These are phyloP conservation scores for Chrysomela aeneicollis DNA, from an alignment of 2,888 invertebrate genomes.

Conservation along the genomic window DNA sequence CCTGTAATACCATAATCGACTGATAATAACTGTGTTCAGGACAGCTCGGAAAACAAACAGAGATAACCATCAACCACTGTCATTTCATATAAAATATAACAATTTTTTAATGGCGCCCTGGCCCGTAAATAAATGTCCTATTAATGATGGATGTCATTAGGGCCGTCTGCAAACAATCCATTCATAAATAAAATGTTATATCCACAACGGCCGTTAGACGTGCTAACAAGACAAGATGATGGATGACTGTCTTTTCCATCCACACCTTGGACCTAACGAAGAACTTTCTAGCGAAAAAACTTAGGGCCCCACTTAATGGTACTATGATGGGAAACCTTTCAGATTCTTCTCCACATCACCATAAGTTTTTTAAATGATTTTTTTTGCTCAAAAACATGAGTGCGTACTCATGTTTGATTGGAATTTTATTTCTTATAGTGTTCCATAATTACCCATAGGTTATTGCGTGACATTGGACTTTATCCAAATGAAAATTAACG, in stretches of 20 bases:
- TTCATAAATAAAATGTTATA: constrained; percentile 42
- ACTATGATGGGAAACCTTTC: too few species aligned
- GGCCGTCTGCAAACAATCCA: constrained; percentile 37
- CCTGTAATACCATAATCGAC: neutral
- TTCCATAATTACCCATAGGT: too few species aligned
- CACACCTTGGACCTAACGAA: neutral
- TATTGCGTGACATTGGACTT: too few species aligned
- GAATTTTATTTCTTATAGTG: too few species aligned
- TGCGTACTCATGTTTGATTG: too few species aligned
- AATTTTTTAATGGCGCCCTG: constrained; percentile 36
- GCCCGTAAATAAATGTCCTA: constrained; percentile 37
- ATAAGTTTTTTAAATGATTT: too few species aligned
- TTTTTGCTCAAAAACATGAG: too few species aligned
- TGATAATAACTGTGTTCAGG: constrained; percentile 7
- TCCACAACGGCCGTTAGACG: constrained; percentile 42
- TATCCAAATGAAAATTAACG: too few species aligned
- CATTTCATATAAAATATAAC: constrained; percentile 43
- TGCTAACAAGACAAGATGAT: constrained; percentile 47
- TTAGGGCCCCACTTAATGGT: neutral
- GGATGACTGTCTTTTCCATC: constrained; percentile 36
- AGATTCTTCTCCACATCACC: too few species aligned
- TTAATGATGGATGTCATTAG: constrained; percentile 45
- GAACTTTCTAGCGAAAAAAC: neutral
- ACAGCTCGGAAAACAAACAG: constrained; percentile 35
- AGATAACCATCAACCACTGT: constrained; percentile 35